Evolutionary conservation across 2,888 invertebrate genomes (phyloP), one percentile per base, ranked within the genome.

Genomic region (Heliconius sara): DNA sequence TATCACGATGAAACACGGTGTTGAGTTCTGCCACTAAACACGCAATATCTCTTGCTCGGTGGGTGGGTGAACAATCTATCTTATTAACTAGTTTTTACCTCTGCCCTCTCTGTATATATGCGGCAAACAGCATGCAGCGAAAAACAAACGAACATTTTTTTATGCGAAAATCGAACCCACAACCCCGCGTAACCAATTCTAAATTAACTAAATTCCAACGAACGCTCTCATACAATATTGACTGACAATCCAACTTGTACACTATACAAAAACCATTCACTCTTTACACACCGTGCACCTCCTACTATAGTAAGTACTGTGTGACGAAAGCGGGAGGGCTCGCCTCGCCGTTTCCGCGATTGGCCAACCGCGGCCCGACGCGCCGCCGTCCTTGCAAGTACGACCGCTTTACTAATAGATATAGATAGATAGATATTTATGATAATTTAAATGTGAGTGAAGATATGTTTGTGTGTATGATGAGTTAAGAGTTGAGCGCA

Each of bases 351-450:
- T 81, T 83, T 80, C 83, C 83, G 81, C 74, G 80, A 68, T 84
- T 83, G 81, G 76, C 80, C 81, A 84, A 84, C 81, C 79, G 77
- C 65, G 71, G 75, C 76, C 66, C 80, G 79, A 78, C 77, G 73
- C 82, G 79, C 66, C 83, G 82, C 66, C 84, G 82, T 79, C 83
- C 84, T 83, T 84, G 83, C 82, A 47, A 76, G 80, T 75, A 77
- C 78, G 57, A 60, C 70, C 47, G 68, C 76, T 52, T 67, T 60
- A 43, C 30, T 34, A 70, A 39, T 60, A 27, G 65, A 52, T 52
- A 52, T 52, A 52, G 3, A 52, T 52, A 52, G 9, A 52, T 19
- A 52, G 19, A 57, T n/a, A 60, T 73, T 39, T 13, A 19, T 34
- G 39, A 60, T 73, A 73, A 39, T 5, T 52, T 52, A 2, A 7